A percentile compares a stretch with the other conserved stretches of the same genome.
These are phyloP conservation scores for crab-eating macaque (Macaca fascicularis) DNA, from an alignment of 2,113 vertebrate species.

Conservation along the genomic window T2T-MFA8v1.1 NC_088378.1:36598501-36599000, in stretches of 20 bases:
- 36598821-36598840: not conserved
- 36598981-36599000: not conserved
- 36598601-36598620: not conserved
- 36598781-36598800: not conserved
- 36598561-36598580: not conserved
- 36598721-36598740: not conserved
- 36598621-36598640: not conserved
- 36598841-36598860: not conserved
- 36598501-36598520: not conserved
- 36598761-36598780: not conserved
- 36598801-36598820: not conserved
- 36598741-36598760: not conserved
- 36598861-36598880: not conserved
- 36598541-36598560: not conserved
- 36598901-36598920: conserved; percentile 11
- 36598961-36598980: not conserved
- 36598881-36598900: not conserved
- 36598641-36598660: not conserved
- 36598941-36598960: not conserved
- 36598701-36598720: too few relatives aligned
- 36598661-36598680: not conserved
- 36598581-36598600: not conserved
- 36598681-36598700: not conserved
- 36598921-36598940: not conserved
- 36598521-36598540: not conserved